phyloP scores from a whole-genome alignment of 2,888 invertebrate species.

The Brassicogethes aeneus region DNA sequence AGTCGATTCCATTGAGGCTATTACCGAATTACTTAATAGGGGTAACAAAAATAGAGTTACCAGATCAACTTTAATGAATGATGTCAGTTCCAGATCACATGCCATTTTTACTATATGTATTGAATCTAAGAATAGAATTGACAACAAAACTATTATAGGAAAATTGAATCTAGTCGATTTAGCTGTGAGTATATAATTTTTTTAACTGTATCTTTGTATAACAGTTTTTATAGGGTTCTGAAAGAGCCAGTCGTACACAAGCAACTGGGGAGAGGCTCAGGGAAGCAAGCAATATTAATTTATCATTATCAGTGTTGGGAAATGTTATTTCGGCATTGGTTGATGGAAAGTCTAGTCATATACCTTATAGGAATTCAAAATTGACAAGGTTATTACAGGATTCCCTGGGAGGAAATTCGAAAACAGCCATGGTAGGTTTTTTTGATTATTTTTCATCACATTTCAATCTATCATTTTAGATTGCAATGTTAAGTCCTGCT shows the following conservation, averaged over 20 bases:
- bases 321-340: conserved; percentile 98
- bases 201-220: background rate
- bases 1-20: conserved; percentile 59
- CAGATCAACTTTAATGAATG: conserved; percentile 95
- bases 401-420: conserved; percentile 93
- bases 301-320: conserved; percentile 92
- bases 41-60: conserved; percentile 92
- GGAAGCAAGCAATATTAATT: conserved; percentile 96
- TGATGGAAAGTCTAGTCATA: conserved; percentile 93
- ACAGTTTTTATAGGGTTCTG: conserved; percentile 67
- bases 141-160: conserved; percentile 84
- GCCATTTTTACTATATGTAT: conserved; percentile 98
- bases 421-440: conserved; percentile 75
- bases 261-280: conserved; percentile 86
- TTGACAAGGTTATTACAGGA: conserved; percentile 90
- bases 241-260: conserved; percentile 94
- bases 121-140: conserved; percentile 83
- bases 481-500: conserved; percentile 95
- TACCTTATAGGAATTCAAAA: conserved; percentile 97
- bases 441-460: background rate
- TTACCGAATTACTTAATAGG: conserved; percentile 53
- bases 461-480: conserved; percentile 45
- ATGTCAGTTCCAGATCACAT: conserved; percentile 92
- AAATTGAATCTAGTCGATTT: conserved; percentile 96
- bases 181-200: conserved; percentile 56